These are phyloP conservation scores for Glyptemys insculpta DNA, from an alignment of 2,797 vertebrate genomes.

Conservation along the genomic window DNA sequence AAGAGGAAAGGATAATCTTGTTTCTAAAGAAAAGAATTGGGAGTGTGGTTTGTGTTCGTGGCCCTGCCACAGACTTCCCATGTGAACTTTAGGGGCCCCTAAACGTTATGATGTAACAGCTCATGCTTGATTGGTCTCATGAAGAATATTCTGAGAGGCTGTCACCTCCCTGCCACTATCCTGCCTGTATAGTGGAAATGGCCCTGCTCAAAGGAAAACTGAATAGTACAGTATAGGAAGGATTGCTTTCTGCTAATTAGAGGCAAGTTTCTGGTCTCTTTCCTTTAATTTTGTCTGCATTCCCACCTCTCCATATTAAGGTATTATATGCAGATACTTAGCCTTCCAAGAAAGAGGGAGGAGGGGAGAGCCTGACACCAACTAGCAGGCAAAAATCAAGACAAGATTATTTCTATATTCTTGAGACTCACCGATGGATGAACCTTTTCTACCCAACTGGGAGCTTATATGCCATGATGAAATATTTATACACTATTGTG, in stretches of 20 bases:
- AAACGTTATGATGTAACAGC: background rate
- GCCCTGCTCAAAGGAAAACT: constrained; percentile 49
- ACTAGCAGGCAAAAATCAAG: background rate
- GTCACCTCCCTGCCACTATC: background rate
- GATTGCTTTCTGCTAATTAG: constrained; percentile 40
- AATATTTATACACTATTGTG: background rate
- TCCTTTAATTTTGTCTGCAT: constrained; percentile 45
- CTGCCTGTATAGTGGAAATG: constrained; percentile 18
- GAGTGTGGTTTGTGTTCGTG: background rate
- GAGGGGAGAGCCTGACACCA: constrained; percentile 31
- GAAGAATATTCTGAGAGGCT: background rate
- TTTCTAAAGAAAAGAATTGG: background rate
- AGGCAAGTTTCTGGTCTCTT: constrained; percentile 36
- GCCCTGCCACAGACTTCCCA: background rate
- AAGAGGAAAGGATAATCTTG: background rate
- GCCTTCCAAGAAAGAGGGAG: constrained; percentile 1
- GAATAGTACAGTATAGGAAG: constrained; percentile 44
- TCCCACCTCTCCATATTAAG: constrained; percentile 52
- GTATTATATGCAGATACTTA: constrained; percentile 32
- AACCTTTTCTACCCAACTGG: background rate
- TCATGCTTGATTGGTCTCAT: background rate
- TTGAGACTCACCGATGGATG: background rate
- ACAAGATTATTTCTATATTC: background rate
- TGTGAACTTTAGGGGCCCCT: background rate
- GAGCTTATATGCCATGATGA: background rate